phyloP scores from a whole-genome alignment of 1,140 invertebrate species.

The Drosophila kepulauana region DNA sequence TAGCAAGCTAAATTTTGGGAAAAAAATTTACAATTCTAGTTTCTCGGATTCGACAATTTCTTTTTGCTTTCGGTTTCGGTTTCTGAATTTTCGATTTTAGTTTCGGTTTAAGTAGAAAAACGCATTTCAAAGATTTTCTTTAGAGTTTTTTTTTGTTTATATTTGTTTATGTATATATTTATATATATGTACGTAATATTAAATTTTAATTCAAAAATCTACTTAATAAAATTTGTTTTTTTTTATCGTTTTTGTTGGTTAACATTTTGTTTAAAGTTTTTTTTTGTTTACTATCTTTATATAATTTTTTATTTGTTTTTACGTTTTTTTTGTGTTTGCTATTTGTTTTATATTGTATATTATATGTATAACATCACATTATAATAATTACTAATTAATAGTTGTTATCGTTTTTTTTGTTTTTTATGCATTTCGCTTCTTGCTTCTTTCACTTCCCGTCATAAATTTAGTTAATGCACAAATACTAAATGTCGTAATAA shows the following conservation, averaged over 20 bases:
- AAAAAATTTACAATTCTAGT: constrained; percentile 73
- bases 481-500: constrained; percentile 69
- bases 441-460: constrained; percentile 14
- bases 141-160: constrained; percentile 19
- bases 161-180: constrained; percentile 35
- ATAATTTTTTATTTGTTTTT: constrained; percentile 59
- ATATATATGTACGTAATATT: constrained; percentile 55
- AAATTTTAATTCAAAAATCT: constrained; percentile 77
- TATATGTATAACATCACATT: constrained; percentile 84
- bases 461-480: constrained; percentile 65
- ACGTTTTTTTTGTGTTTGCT: constrained; percentile 21
- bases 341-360: constrained; percentile 54
- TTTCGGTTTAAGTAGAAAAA: constrained; percentile 64
- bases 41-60: constrained; percentile 28
- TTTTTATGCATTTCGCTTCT: constrained; percentile 33
- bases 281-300: constrained; percentile 44
- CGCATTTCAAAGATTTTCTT: constrained; percentile 58
- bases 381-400: constrained; percentile 84
- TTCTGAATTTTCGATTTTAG: constrained; percentile 12
- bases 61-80: constrained; percentile 6
- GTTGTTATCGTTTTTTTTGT: constrained; percentile 41
- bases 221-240: constrained; percentile 71
- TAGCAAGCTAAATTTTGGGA: constrained; percentile 59
- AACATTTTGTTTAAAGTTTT: constrained; percentile 61
- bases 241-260: constrained; percentile 60